These are phyloP conservation scores for Hyposoter dolosus DNA, from an alignment of 2,888 invertebrate genomes.

Conservation along the genomic window DNA sequence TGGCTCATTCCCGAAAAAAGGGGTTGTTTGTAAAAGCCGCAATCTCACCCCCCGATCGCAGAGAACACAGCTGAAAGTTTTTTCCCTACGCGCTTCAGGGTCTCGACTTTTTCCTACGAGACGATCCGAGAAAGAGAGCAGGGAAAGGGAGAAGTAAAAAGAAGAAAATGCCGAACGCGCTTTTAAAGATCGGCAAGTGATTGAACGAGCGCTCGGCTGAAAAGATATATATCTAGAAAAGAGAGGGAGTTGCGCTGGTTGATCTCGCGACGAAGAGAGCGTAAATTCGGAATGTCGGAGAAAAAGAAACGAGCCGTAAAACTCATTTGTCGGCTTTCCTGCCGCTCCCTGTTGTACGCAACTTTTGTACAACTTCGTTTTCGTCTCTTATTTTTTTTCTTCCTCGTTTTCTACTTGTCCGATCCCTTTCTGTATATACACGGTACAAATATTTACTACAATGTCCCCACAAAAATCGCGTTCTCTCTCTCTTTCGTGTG, in stretches of 20 bases:
- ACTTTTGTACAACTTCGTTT: conserved; percentile 26
- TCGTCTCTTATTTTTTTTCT: background rate
- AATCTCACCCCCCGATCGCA: conserved; percentile 64
- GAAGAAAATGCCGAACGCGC: conserved; percentile 46
- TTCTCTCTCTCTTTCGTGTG: conserved; percentile 14
- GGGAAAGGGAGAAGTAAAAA: conserved; percentile 22
- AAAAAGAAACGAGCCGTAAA: conserved; percentile 78
- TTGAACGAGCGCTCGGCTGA: conserved; percentile 52
- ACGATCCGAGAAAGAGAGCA: background rate
- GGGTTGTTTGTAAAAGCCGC: conserved; percentile 69
- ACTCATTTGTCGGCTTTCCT: conserved; percentile 75
- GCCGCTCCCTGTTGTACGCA: conserved; percentile 68
- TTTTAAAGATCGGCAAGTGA: conserved; percentile 56
- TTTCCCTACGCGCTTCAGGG: conserved; percentile 25
- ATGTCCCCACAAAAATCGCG: conserved; percentile 30
- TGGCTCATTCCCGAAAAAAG: conserved; percentile 43
- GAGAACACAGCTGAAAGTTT: conserved; percentile 46
- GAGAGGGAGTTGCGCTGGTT: conserved; percentile 21
- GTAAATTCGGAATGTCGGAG: conserved; percentile 67
- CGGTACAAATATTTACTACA: conserved; percentile 60
- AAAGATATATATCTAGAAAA: conserved; percentile 61
- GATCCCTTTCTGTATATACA: conserved; percentile 34
- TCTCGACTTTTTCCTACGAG: conserved; percentile 51
- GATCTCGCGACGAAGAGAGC: conserved; percentile 63
- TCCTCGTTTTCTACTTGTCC: conserved; percentile 18